Conservation (phyloP, 2,113 vertebrate genomes). For the Mesembrinibis cayennensis region DNA sequence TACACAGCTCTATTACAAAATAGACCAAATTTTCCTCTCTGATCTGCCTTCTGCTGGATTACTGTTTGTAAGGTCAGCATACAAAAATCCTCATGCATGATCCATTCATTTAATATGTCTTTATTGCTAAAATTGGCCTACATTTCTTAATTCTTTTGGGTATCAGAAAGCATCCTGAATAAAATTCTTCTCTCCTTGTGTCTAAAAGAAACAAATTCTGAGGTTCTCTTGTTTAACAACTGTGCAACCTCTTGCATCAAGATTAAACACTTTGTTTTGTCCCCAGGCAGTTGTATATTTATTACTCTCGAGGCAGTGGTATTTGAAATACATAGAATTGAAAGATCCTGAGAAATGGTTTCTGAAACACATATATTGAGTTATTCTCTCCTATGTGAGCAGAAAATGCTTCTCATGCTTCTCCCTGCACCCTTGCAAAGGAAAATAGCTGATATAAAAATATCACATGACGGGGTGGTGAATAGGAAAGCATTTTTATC, state of each 20-base stretch:
- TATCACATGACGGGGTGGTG: not conserved
- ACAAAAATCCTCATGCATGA: conserved; percentile 2
- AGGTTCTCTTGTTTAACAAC: conserved; percentile 70
- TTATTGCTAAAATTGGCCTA: conserved; percentile 28
- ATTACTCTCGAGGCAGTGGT: conserved; percentile 66
- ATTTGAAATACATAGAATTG: conserved; percentile 74
- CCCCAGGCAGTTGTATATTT: conserved; percentile 69
- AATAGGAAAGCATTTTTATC: conserved; percentile 7
- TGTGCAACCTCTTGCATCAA: conserved; percentile 70
- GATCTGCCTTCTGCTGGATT: conserved; percentile 44
- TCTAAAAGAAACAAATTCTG: conserved; percentile 44
- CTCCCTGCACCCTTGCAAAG: not conserved
- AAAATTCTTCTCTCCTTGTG: conserved; percentile 56
- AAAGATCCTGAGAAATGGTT: conserved; percentile 72
- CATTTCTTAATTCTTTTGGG: conserved; percentile 43
- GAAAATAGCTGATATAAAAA: not conserved
- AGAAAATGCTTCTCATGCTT: conserved; percentile 45
- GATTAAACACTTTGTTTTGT: conserved; percentile 76
- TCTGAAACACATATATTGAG: conserved; percentile 63
- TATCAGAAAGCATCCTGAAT: conserved; percentile 32
- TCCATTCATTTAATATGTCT: conserved; percentile 22
- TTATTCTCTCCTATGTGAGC: conserved; percentile 51
- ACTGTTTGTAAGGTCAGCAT: conserved; percentile 10
- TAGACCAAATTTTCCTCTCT: not conserved
- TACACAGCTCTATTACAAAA: not conserved